Base-by-base conservation (phyloP, 2,113 vertebrate species). In the Ibidorhyncha struthersii region DNA sequence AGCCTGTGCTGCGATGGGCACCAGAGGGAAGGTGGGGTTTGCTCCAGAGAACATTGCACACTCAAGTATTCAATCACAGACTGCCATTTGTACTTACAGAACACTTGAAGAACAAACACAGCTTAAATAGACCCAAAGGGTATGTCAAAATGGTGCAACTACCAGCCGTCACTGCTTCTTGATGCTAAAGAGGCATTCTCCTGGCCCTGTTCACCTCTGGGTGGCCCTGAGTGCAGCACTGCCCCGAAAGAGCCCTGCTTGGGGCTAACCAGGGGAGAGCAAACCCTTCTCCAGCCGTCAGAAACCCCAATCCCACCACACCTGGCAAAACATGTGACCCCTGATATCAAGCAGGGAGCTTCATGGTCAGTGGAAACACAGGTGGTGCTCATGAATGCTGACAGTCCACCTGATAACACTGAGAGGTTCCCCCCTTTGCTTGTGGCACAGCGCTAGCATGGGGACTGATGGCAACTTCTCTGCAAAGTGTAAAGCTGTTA, bases 401-500 rank as follows among this genome's bases (percentile, higher is more conserved):
- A n/a, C 5, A 4, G 49, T 40, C 52, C 61, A 25, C 26, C 13
- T 0, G 0, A 36, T 12, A 38, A n/a, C 34, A 22, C 4, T 1
- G 15, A 84, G 36, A 58, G 47, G 20, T 47, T 91, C 43, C 23
- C 2, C 2, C 0, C 23, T 19, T 82, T 55, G 19, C 49, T 78
- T 67, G 36, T 14, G 3, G 73, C 65, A 84, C 61, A 86, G 80
- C 65, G 71, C 25, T 50, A 71, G 63, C 70, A 63, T 0, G 1
- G 61, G 29, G 52, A 82, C 81, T 92, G 85, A 94, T 1, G 9
- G 73, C 80, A 94, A 56, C 47, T 73, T 91, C 55, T 94, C 70
- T 85, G 47, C 41, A 80, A 88, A 82, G 61, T n/a, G 58, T 82
- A 45, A 77, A 92, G 67, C 40, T 97, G 73, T 78, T 90, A 58